Evolutionary conservation across 1,140 invertebrate species (phyloP).

Genomic region (Paraescarpia echinospica): DNA sequence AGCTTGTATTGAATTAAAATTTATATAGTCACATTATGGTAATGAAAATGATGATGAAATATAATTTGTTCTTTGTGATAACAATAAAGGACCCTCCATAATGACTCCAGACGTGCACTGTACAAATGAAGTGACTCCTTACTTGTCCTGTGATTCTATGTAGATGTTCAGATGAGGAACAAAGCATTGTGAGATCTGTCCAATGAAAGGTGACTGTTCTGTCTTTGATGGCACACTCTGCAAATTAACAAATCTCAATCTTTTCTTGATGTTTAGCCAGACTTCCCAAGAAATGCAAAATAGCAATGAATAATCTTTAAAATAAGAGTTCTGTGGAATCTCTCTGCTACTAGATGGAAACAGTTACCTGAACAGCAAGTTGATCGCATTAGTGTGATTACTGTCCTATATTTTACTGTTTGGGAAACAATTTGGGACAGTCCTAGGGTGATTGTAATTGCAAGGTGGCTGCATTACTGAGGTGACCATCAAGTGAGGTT

Average conservation of each 20-base stretch:
- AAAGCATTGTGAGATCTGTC: conserved; percentile 88
- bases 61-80: background rate
- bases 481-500: too few species aligned
- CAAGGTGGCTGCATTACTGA: too few species aligned
- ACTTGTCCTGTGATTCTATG: conserved; percentile 86
- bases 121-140: conserved; percentile 30
- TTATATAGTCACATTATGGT: too few species aligned
- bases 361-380: background rate
- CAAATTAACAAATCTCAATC: background rate
- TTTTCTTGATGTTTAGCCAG: background rate
- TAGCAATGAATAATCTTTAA: background rate
- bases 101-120: too few species aligned
- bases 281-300: background rate
- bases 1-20: background rate
- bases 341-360: background rate
- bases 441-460: too few species aligned
- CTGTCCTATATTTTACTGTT: too few species aligned
- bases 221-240: conserved; percentile 22
- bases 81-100: too few species aligned
- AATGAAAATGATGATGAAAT: too few species aligned
- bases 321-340: background rate
- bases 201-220: conserved; percentile 63
- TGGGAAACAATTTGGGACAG: too few species aligned
- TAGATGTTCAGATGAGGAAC: conserved; percentile 91
- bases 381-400: too few species aligned